phyloP scores from a whole-genome alignment of 53 echinoderm and acorn worm species.

The Holothuria scabra region DNA sequence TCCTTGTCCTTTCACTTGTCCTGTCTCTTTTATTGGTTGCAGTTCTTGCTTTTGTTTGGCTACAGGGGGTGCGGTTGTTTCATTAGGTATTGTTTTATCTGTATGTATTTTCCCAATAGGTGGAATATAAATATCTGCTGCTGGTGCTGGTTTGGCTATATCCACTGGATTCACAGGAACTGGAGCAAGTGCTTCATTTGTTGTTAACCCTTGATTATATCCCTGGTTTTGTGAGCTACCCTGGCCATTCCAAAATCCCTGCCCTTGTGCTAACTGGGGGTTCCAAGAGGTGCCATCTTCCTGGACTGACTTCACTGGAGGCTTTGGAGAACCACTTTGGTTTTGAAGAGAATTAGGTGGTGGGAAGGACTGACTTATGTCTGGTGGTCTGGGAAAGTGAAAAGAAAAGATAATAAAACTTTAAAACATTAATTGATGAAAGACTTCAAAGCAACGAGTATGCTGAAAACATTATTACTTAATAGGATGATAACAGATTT shows the following conservation, averaged over 20 bases:
- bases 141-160: conserved; percentile 29
- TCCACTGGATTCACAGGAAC: no score
- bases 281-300: conserved; percentile 9
- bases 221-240: not conserved
- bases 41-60: not conserved
- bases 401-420: no score
- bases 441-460: no score
- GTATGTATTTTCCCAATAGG: not conserved
- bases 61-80: not conserved
- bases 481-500: no score
- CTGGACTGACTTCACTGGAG: not conserved
- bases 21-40: conserved; percentile 8
- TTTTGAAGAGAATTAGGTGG: not conserved
- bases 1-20: conserved; percentile 1
- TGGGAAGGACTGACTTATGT: conserved; percentile 18
- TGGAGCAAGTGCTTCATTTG: not conserved
- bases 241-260: not conserved
- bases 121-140: conserved; percentile 81
- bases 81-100: not conserved
- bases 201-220: not conserved
- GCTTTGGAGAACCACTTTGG: not conserved
- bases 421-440: no score
- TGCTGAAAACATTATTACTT: no score
- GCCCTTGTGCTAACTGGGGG: not conserved
- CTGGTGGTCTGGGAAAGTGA: not conserved